Evolutionary conservation across 1,140 invertebrate species (phyloP).

Genomic region (Cydia pomonella): DNA sequence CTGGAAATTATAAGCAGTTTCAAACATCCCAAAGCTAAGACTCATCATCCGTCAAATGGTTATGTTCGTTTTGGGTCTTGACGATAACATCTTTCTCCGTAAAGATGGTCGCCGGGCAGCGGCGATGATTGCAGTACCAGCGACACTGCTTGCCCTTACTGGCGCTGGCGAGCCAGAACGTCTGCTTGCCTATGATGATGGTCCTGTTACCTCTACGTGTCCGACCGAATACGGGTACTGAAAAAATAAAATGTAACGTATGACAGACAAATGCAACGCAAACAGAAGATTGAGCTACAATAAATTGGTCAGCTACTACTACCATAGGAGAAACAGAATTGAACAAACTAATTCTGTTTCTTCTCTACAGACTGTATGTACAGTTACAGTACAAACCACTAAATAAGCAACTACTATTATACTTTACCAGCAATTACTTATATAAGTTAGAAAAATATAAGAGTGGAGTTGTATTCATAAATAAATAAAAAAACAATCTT

Average conservation of each 20-base stretch:
- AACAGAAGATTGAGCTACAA: background rate
- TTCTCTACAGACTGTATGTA: too few species aligned
- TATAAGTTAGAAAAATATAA: too few species aligned
- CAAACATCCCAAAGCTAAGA: background rate
- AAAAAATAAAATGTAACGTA: constrained; percentile 33
- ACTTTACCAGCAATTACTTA: too few species aligned
- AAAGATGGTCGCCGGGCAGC: constrained; percentile 45
- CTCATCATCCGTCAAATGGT: constrained; percentile 34
- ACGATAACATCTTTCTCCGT: constrained; percentile 48
- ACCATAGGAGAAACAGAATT: too few species aligned
- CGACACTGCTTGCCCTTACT: constrained; percentile 12
- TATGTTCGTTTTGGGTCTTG: constrained; percentile 44
- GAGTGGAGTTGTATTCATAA: too few species aligned
- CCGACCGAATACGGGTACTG: constrained; percentile 49
- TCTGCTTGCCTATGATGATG: constrained; percentile 45
- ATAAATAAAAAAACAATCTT: too few species aligned
- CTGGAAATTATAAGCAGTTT: background rate
- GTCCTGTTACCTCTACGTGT: constrained; percentile 37
- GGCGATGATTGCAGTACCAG: constrained; percentile 42
- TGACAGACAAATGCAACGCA: constrained; percentile 31
- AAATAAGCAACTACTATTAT: too few species aligned
- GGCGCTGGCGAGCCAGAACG: constrained; percentile 34
- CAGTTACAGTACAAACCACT: too few species aligned
- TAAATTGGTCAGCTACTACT: too few species aligned
- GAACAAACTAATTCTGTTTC: too few species aligned